These are phyloP conservation scores for Xanthorhoe designata DNA, from an alignment of 2,888 invertebrate species.

Conservation along the genomic window DNA sequence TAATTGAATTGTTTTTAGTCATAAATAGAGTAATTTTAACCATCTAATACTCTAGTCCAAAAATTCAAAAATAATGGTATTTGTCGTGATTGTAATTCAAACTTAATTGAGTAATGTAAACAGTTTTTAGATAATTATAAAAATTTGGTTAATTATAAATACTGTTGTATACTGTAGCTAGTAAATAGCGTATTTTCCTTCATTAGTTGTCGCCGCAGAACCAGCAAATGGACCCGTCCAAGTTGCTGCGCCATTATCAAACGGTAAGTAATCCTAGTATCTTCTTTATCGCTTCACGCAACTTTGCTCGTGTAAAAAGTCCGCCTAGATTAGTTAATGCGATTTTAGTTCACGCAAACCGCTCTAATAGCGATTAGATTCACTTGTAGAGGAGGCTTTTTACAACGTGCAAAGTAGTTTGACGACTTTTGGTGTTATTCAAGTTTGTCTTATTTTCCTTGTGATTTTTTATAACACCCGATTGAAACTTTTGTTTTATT, in stretches of 20 bases:
- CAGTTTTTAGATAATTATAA: neutral
- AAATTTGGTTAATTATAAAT: neutral
- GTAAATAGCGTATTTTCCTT: constrained; percentile 27
- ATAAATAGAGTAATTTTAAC: neutral
- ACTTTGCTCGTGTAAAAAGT: constrained; percentile 15
- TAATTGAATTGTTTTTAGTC: neutral
- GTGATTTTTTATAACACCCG: constrained; percentile 4
- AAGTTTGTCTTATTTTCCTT: constrained; percentile 9
- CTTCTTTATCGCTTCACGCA: constrained; percentile 13
- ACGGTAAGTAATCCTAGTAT: constrained; percentile 35
- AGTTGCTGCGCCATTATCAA: constrained; percentile 20
- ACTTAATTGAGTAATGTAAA: neutral
- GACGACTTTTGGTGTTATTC: constrained; percentile 13
- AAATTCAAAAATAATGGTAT: neutral
- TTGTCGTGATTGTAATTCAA: neutral
- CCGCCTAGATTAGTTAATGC: neutral
- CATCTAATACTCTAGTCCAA: neutral
- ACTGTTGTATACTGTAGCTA: constrained; percentile 6
- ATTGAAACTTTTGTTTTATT: constrained; percentile 11
- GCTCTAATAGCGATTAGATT: neutral
- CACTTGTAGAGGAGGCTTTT: neutral
- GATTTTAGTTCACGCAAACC: neutral
- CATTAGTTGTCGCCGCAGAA: constrained; percentile 12
- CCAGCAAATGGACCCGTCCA: constrained; percentile 22
- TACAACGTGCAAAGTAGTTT: constrained; percentile 13